Evolutionary conservation across 2,888 invertebrate species (phyloP).

Genomic region (Cryptus viduatorius): DNA sequence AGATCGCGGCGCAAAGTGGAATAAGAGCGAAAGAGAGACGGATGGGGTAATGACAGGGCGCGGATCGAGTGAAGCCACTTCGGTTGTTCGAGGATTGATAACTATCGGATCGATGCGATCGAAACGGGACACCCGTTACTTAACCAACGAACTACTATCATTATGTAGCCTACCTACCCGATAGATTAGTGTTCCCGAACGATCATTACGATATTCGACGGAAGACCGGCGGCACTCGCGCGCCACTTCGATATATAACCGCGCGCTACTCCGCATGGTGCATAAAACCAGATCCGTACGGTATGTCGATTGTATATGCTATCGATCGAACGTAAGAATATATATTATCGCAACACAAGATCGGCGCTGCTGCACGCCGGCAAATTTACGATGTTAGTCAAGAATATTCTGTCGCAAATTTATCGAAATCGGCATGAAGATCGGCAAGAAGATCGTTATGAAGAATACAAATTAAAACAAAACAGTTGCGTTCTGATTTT

Average conservation of each 20-base stretch:
- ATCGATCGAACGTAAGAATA: slow-evolving; percentile 12
- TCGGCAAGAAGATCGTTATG: not conserved
- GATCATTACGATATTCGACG: slow-evolving; percentile 72
- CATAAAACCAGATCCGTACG: not conserved
- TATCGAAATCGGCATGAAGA: not conserved
- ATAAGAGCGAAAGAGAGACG: slow-evolving; percentile 37
- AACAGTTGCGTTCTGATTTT: too few species aligned
- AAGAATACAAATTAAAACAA: too few species aligned
- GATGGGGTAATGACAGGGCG: slow-evolving; percentile 78
- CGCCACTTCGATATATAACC: slow-evolving; percentile 13
- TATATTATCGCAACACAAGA: slow-evolving; percentile 7
- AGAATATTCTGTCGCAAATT: not conserved
- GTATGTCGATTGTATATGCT: not conserved
- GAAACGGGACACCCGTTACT: slow-evolving; percentile 82
- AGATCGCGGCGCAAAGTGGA: slow-evolving; percentile 17
- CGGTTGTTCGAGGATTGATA: slow-evolving; percentile 78
- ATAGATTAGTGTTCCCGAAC: slow-evolving; percentile 72
- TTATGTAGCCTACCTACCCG: slow-evolving; percentile 74
- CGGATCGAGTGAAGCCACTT: slow-evolving; percentile 66
- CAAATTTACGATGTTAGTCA: not conserved
- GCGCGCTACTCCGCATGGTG: slow-evolving; percentile 14
- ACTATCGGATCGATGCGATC: slow-evolving; percentile 81
- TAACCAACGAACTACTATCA: slow-evolving; percentile 80
- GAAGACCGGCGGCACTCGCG: slow-evolving; percentile 63
- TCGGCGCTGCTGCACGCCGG: not conserved